phyloP scores from a whole-genome alignment of 2,888 invertebrate genomes.

The Drosophila birchii region DNA sequence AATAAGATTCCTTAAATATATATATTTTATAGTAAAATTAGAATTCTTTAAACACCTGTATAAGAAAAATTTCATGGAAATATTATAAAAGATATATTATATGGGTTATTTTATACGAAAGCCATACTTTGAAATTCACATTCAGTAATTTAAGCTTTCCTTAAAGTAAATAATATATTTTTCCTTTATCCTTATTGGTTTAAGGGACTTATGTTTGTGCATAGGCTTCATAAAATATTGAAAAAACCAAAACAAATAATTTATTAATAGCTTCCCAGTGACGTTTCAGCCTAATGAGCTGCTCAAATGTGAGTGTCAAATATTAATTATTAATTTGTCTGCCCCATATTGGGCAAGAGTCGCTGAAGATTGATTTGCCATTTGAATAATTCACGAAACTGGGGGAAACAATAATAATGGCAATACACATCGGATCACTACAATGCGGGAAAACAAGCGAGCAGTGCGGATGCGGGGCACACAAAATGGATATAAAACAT shows the following conservation, averaged over 20 bases:
- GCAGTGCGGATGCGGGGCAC: constrained; percentile 20
- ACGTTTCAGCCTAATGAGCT: constrained; percentile 6
- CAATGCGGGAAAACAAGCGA: constrained; percentile 30
- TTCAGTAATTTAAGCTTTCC: background rate
- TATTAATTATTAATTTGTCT: constrained; percentile 30
- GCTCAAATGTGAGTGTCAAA: constrained; percentile 3
- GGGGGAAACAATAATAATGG: constrained; percentile 28
- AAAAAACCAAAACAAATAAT: no score
- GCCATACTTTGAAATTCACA: no score
- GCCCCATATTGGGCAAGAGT: constrained; percentile 40
- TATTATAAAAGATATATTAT: no score
- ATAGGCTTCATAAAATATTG: no score
- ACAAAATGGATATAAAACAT: constrained; percentile 5
- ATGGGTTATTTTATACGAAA: no score
- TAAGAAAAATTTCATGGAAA: no score
- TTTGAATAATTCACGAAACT: constrained; percentile 35
- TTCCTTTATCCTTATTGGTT: background rate
- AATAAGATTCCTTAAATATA: no score
- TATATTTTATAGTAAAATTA: no score
- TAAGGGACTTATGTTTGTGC: no score
- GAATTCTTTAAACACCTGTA: no score
- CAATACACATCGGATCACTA: constrained; percentile 8
- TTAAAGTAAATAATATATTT: background rate
- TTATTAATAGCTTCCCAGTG: no score
- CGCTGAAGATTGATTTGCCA: constrained; percentile 37